Evolutionary conservation across 2,113 vertebrate species (phyloP), one percentile per base, ranked within the genome.

Genomic region (Oncorhynchus mykiss): DNA sequence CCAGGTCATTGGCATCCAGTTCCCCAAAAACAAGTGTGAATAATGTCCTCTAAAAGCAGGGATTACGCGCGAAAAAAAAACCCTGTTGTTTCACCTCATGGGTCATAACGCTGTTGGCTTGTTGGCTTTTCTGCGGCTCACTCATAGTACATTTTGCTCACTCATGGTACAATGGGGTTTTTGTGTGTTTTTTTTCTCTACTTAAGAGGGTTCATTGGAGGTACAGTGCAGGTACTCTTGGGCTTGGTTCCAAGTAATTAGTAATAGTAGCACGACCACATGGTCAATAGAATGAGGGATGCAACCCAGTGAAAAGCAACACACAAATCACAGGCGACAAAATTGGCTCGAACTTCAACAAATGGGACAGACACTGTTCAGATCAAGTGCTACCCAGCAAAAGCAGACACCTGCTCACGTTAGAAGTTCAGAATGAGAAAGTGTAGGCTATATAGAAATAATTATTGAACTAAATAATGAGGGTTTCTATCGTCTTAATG

Each of bases 11-110:
- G 71, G 82, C 80, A 73, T 79, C 69, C 64, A 62, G 77, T 71
- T 11, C 39, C 39, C 39, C 2, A 39, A 39, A 45, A 12, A 87
- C 76, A 64, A 83, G 67, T 31, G 77, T 83, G 83, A 89, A 81
- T 73, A 82, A 86, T 75, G 76, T 71, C 51, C 24, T 75, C 82
- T 18, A 25, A 71, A 77, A 85, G 82, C 71, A 68, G 79, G 75
- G 84, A 81, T 85, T 80, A 72, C 78, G 62, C 39, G 8, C 8
- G 6, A 45, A 45, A 45, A 27, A 11, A 11, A 39, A 45, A 11
- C 0, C 0, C 39, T 9, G 39, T 45, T 45, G 39, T 45, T 45
- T 45, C 72, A 68, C 16, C 59, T 22, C 39, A 45, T 1, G 27
- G 65, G 7, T 57, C 70, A 71, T 69, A n/a, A 51, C 45, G 62